These are phyloP conservation scores for Rhorus exstirpatorius DNA, from an alignment of 2,888 invertebrate genomes.

Conservation along the genomic window DNA sequence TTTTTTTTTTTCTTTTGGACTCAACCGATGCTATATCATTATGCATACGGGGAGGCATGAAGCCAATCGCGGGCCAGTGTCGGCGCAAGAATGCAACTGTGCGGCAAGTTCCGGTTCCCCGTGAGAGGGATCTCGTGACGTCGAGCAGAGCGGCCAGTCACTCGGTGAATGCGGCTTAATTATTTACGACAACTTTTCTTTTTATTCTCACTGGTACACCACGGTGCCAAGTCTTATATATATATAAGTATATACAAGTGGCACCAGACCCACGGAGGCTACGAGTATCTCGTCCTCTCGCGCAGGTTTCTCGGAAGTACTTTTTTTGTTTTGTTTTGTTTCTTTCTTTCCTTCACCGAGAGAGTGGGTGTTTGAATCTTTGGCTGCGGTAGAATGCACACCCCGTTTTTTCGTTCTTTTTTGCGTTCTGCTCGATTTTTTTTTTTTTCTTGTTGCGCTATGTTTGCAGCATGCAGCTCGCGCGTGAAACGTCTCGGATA, in stretches of 20 bases:
- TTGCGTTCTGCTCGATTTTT: conserved; percentile 8
- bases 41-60: background rate
- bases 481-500: conserved; percentile 49
- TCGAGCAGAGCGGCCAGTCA: conserved; percentile 36
- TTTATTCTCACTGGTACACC: conserved; percentile 29
- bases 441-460: background rate
- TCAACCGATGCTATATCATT: conserved; percentile 11
- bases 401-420: no score
- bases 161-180: conserved; percentile 55
- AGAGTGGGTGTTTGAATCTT: conserved; percentile 60
- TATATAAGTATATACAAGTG: background rate
- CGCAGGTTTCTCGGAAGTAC: conserved; percentile 58
- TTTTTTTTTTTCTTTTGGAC: conserved; percentile 5
- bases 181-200: conserved; percentile 50
- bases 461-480: conserved; percentile 33
- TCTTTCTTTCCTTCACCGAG: conserved; percentile 31
- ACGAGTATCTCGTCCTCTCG: conserved; percentile 39
- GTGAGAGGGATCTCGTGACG: conserved; percentile 43
- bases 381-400: conserved; percentile 33
- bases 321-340: no score
- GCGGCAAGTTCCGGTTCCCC: conserved; percentile 46
- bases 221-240: conserved; percentile 48
- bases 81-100: conserved; percentile 20
- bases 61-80: conserved; percentile 14
- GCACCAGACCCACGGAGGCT: conserved; percentile 17